These are phyloP conservation scores for Trissolcus brochymenae DNA, from an alignment of 2,888 invertebrate species.

Conservation along the genomic window DNA sequence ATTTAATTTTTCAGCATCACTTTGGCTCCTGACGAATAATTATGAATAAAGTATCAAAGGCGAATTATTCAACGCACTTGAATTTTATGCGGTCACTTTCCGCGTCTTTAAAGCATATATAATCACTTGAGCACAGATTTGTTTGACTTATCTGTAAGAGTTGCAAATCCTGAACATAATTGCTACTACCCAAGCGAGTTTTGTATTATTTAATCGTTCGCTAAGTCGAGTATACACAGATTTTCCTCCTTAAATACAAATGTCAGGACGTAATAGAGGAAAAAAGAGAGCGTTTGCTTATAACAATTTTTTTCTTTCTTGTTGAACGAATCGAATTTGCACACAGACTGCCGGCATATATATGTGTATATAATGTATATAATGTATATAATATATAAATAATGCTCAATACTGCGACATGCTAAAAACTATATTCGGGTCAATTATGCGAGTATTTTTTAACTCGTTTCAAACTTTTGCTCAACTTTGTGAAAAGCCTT, in stretches of 20 bases:
- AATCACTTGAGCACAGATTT: constrained; percentile 28
- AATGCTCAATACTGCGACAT: too few relatives aligned
- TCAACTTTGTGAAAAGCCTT: too few relatives aligned
- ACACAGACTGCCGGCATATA: too few relatives aligned
- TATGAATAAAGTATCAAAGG: constrained; percentile 28
- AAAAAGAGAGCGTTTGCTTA: not conserved
- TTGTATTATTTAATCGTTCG: constrained; percentile 43
- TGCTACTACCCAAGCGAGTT: constrained; percentile 41
- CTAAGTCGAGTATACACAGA: constrained; percentile 30
- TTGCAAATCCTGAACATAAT: constrained; percentile 26
- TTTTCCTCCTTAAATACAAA: constrained; percentile 41
- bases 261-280: constrained; percentile 12
- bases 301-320: not conserved
- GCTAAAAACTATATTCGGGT: too few relatives aligned
- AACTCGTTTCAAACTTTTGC: too few relatives aligned
- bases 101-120: constrained; percentile 42
- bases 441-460: too few relatives aligned
- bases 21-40: constrained; percentile 14
- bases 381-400: too few relatives aligned
- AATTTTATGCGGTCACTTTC: constrained; percentile 31
- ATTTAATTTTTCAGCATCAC: constrained; percentile 29
- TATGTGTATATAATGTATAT: too few relatives aligned
- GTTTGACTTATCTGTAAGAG: constrained; percentile 40
- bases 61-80: constrained; percentile 8
- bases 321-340: not conserved